Percentiles rank a stretch among this genome's conserved stretches.
These are phyloP conservation scores for Colostygia pectinataria DNA, from an alignment of 2,888 invertebrate genomes.

Conservation along the genomic window DNA sequence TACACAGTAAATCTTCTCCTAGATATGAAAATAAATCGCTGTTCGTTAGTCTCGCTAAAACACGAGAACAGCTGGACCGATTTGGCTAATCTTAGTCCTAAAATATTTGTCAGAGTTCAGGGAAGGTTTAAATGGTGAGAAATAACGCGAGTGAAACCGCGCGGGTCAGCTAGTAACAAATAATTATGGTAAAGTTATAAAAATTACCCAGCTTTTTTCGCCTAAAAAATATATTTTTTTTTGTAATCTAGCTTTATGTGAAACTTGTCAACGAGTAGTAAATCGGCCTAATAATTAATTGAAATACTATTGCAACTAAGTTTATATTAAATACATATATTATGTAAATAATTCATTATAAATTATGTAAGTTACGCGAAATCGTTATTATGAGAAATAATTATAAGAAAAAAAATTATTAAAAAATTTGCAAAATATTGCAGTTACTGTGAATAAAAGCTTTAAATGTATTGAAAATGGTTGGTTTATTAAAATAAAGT, in stretches of 20 bases:
- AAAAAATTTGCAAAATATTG: neutral
- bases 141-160: too few species aligned
- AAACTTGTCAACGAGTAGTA: slow-evolving; percentile 76
- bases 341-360: slow-evolving; percentile 1
- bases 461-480: slow-evolving; percentile 18
- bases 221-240: too few species aligned
- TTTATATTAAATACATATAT: slow-evolving; percentile 14
- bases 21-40: too few species aligned
- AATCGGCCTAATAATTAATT: slow-evolving; percentile 79
- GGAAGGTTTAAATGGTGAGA: too few species aligned
- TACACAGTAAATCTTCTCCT: too few species aligned
- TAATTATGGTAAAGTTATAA: too few species aligned
- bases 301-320: slow-evolving; percentile 41
- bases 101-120: too few species aligned
- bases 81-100: too few species aligned
- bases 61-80: too few species aligned
- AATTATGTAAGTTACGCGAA: neutral
- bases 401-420: slow-evolving; percentile 1
- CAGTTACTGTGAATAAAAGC: slow-evolving; percentile 24
- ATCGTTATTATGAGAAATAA: neutral
- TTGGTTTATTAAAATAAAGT: slow-evolving; percentile 8
- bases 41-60: too few species aligned
- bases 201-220: too few species aligned
- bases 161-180: too few species aligned
- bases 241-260: slow-evolving; percentile 32